These are phyloP conservation scores for Colossoma macropomum DNA, from an alignment of 2,113 vertebrate species.

Conservation along the genomic window DNA sequence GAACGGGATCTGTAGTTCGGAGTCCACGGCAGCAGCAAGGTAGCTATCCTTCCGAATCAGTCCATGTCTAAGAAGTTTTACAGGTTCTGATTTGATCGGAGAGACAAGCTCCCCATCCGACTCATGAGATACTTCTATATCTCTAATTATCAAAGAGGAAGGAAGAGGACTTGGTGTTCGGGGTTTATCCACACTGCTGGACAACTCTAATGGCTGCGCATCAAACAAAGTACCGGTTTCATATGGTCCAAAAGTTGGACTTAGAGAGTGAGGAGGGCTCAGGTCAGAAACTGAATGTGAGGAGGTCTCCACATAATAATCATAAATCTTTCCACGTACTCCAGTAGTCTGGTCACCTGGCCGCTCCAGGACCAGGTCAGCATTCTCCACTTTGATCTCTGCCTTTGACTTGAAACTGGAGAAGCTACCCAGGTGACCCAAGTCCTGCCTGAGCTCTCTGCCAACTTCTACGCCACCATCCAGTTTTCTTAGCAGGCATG, in stretches of 20 bases:
- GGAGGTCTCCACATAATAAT: constrained; percentile 82
- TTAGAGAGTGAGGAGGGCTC: not conserved
- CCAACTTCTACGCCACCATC: constrained; percentile 75
- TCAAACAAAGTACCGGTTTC: constrained; percentile 53
- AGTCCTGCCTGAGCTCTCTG: constrained; percentile 72
- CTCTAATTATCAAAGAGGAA: constrained; percentile 60
- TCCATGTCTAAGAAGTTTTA: constrained; percentile 51
- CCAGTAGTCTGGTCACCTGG: constrained; percentile 40
- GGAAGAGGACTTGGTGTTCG: constrained; percentile 63
- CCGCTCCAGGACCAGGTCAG: constrained; percentile 65
- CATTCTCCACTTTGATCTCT: constrained; percentile 84
- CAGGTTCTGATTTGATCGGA: constrained; percentile 38
- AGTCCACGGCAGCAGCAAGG: constrained; percentile 74
- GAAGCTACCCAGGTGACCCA: constrained; percentile 61
- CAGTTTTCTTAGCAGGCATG: constrained; percentile 74
- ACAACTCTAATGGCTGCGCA: constrained; percentile 49
- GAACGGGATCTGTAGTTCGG: constrained; percentile 71
- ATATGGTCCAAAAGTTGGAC: constrained; percentile 18
- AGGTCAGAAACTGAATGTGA: constrained; percentile 74
- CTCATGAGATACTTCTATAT: constrained; percentile 66
- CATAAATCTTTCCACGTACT: constrained; percentile 85
- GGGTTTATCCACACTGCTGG: constrained; percentile 53
- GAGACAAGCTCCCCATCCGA: constrained; percentile 30
- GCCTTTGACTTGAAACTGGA: constrained; percentile 85
- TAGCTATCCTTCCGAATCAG: constrained; percentile 80